Evolutionary conservation across 2,797 vertebrate genomes (phyloP).

Genomic region (Muraenolepis orangiensis): DNA sequence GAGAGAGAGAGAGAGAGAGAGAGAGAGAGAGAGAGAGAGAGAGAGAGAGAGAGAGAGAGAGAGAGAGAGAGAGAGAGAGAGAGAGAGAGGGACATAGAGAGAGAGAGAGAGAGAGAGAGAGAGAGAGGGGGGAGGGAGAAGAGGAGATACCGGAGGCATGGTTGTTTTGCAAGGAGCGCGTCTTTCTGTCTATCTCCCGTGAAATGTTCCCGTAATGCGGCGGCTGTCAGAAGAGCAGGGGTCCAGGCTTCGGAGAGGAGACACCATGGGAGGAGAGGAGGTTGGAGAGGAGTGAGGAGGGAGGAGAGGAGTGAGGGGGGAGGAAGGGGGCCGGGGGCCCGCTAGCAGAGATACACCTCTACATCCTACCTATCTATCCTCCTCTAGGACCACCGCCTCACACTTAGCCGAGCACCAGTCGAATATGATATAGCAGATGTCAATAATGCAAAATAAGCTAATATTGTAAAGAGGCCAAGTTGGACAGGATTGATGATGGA

Average conservation of each 20-base stretch:
- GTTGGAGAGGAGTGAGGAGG: not conserved
- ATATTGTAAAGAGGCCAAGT: slow-evolving; percentile 28
- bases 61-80: slow-evolving; percentile 35
- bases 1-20: slow-evolving; percentile 38
- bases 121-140: slow-evolving; percentile 47
- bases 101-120: slow-evolving; percentile 31
- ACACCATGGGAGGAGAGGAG: not conserved
- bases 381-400: not conserved
- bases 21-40: slow-evolving; percentile 46
- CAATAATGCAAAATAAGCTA: slow-evolving; percentile 37
- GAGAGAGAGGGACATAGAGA: too few species aligned
- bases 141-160: slow-evolving; percentile 61
- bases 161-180: slow-evolving; percentile 52
- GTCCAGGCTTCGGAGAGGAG: slow-evolving; percentile 4
- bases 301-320: not conserved
- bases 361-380: not conserved
- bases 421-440: slow-evolving; percentile 28
- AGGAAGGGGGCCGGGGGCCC: not conserved
- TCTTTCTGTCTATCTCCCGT: slow-evolving; percentile 48
- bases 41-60: slow-evolving; percentile 42
- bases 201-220: slow-evolving; percentile 45
- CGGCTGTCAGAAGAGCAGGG: slow-evolving; percentile 41
- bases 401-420: not conserved
- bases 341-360: not conserved
- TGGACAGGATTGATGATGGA: not conserved